These are phyloP conservation scores for Trochalopteron elliotii DNA, from an alignment of 2,113 vertebrate species.

Conservation along the genomic window DNA sequence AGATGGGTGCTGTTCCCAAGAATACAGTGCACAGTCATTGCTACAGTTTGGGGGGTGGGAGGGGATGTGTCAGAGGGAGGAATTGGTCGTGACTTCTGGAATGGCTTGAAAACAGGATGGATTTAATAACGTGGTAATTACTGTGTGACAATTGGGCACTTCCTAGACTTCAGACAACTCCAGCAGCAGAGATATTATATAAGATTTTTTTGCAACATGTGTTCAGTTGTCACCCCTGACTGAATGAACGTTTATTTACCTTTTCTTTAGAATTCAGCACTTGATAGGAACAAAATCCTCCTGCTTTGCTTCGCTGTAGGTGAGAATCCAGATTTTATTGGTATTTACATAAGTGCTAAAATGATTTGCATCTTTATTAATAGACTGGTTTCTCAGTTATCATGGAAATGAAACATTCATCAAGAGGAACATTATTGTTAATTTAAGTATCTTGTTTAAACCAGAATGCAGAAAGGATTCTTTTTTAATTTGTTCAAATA, in stretches of 20 bases:
- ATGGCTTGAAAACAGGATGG: constrained; percentile 25
- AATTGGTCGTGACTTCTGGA: not conserved
- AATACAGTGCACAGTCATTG: not conserved
- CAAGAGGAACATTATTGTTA: not conserved
- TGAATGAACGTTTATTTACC: not conserved
- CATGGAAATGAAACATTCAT: not conserved
- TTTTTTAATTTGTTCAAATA: not conserved
- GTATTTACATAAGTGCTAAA: not conserved
- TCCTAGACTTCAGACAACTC: not conserved
- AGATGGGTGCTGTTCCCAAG: not conserved
- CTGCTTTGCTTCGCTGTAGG: not conserved
- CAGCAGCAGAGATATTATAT: not conserved
- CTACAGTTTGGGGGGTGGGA: not conserved
- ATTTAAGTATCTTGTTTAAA: not conserved
- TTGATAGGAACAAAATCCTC: not conserved
- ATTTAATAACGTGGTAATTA: constrained; percentile 10
- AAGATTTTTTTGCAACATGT: not conserved
- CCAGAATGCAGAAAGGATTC: not conserved
- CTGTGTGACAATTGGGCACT: not conserved
- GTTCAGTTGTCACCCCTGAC: not conserved
- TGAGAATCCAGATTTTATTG: constrained; percentile 4
- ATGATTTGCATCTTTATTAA: not conserved
- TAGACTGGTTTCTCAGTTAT: not conserved
- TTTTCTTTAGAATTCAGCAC: not conserved
- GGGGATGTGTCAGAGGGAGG: not conserved